Percentiles rank a stretch among this genome's conserved stretches.
Conservation (phyloP, 1,140 invertebrate species). For the Aphis gossypii region DNA sequence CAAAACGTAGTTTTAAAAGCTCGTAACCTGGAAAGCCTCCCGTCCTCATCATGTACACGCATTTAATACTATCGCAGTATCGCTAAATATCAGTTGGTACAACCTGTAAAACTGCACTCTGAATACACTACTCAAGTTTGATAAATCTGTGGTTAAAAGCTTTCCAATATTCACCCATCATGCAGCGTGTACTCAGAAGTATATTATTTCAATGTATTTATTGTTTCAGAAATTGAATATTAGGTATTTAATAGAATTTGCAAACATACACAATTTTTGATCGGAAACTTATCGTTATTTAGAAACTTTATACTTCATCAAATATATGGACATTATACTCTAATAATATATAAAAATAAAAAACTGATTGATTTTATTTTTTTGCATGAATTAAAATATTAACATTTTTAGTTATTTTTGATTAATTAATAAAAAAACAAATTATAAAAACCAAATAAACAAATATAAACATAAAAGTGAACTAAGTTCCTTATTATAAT, state of each 20-base stretch:
- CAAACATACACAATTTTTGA: background rate
- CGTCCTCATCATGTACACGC: background rate
- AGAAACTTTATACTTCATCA: background rate
- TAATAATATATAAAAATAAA: background rate
- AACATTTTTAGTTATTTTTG: background rate
- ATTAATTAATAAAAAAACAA: background rate
- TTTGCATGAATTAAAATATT: background rate
- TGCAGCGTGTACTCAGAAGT: background rate
- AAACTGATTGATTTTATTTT: background rate
- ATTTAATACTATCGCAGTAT: conserved; percentile 28
- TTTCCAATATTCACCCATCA: background rate
- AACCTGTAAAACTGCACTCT: background rate
- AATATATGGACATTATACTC: background rate
- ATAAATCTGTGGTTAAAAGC: conserved; percentile 43
- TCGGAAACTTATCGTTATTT: background rate
- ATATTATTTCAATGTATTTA: conserved; percentile 24
- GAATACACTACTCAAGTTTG: background rate
- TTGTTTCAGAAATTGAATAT: background rate
- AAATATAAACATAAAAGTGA: background rate
- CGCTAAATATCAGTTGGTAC: background rate
- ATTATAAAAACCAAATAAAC: background rate
- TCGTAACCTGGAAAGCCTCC: background rate
- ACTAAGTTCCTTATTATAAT: background rate
- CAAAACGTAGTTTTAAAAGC: background rate
- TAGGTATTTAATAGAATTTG: background rate